Base-by-base conservation (phyloP, 2,113 vertebrate genomes). In the Otis tarda region DNA sequence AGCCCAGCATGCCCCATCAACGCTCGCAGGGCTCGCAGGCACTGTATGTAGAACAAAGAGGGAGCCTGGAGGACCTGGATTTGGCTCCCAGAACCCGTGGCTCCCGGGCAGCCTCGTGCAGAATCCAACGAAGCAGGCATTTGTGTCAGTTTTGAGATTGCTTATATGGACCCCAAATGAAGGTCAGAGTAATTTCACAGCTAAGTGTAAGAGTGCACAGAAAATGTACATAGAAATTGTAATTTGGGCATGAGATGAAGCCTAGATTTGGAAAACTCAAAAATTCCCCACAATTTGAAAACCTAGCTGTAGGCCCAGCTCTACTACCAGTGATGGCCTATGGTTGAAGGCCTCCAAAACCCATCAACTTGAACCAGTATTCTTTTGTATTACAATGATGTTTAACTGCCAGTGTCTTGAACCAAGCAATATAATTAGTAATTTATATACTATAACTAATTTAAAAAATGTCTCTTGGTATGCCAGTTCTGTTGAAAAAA, bases 31-130 rank as follows among this genome's bases (percentile, higher is more conserved):
- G 90, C 84, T 93, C 45, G 52, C 65, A 39, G 65, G 56, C 87
- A 56, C 77, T 78, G 13, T 35, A 16, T 70, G 73, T 2, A 68
- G 65, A 91, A 91, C 83, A 94, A 35, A 87, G 83, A 78, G 45
- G 43, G 70, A 95, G 91, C 89, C 74, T 67, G 87, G 65, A 94
- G 93, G 81, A 93, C 65, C 65, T 85, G 53, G 45, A 49, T 91
- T 94, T 95, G 77, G 81, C 81, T 97, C 65, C 77, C 57, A 77
- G 73, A 71, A 95, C 57, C 93, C 70, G 52, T 43, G 69, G 87
- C 87, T 94, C 80, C 80, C 1, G 3, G 85, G 85, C 67, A 88
- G 82, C 67, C 75, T 65, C 1, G 0, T 3, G 64, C 56, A 75
- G 55, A 67, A 52, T 68, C 28, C 0, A 0, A 30, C n/a, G 61